Evolutionary conservation across 2,888 invertebrate species (phyloP), one percentile per base, ranked within the genome.

Genomic region (Dasypolia templi): DNA sequence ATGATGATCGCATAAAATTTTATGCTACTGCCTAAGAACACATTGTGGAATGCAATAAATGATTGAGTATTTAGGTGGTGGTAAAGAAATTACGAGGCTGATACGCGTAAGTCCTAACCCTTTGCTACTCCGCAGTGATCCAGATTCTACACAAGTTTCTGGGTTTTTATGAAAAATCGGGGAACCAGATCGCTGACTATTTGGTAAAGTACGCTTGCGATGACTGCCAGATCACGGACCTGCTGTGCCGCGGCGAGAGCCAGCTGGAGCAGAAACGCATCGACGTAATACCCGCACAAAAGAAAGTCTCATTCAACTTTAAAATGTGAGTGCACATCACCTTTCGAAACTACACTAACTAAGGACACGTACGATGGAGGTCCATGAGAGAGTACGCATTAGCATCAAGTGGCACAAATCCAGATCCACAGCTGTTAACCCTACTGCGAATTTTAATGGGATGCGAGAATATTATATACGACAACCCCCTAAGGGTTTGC

Each of bases 171-270:
- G n/a, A n/a, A n/a, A n/a, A n/a, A n/a, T n/a, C n/a, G n/a, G n/a
- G n/a, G n/a, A n/a, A n/a, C n/a, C n/a, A n/a, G n/a, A n/a, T n/a
- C n/a, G n/a, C n/a, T n/a, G n/a, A n/a, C n/a, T n/a, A n/a, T n/a
- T n/a, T 83, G 0, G 53, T 91, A 0, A 75, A 77, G 9, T 95
- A 89, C 78, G 56, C 72, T 0, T 94, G 94, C 67, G 75, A 71
- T 0, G 86, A 81, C 0, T 95, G 95, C 68, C 78, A 85, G 0
- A 68, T 93, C 1, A 79, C 73, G 0, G 93, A 95, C 70, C 87
- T 95, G 0, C 44, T 92, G 11, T 95, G 94, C 49, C 89, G 91
- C 67, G 94, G 94, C 0, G 89, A 88, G 65, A 92, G 90, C 55
- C 89, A 89, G 1, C 55, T 92, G 0, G 9, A 83, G 0, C 74